Percentiles rank a stretch among this genome's conserved stretches.
Evolutionary conservation across 2,888 invertebrate genomes (phyloP).

Genomic region (Conomelus anceps): DNA sequence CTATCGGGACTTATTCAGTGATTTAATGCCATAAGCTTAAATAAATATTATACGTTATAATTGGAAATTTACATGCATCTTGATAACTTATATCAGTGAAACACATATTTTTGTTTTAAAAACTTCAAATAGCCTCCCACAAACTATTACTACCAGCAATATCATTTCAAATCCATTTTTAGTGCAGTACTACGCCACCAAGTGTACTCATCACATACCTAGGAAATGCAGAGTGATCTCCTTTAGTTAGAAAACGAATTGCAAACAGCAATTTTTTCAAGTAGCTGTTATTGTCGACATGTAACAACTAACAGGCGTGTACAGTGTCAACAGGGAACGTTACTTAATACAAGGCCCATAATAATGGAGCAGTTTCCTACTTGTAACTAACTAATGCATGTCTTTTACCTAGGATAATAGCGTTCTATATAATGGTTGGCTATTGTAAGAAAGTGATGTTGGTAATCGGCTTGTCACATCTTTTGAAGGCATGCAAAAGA

Average conservation of each 20-base stretch:
- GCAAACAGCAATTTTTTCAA: neutral
- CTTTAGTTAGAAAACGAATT: neutral
- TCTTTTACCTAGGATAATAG: neutral
- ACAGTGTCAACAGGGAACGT: neutral
- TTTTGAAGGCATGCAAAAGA: neutral
- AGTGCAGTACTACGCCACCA: too few species aligned
- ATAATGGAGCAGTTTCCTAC: neutral
- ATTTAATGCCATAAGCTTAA: too few species aligned
- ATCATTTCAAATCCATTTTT: too few species aligned
- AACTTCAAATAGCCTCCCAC: too few species aligned
- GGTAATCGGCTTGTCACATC: neutral
- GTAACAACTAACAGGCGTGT: neutral
- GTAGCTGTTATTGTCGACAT: neutral
- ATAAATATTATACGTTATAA: too few species aligned
- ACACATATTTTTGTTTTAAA: too few species aligned
- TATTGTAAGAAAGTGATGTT: neutral
- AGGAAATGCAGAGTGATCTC: neutral
- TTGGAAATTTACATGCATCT: too few species aligned
- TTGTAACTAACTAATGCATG: neutral
- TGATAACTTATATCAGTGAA: too few species aligned
- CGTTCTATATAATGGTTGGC: neutral
- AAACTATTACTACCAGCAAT: too few species aligned
- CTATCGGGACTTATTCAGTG: too few species aligned
- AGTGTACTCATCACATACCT: neutral
- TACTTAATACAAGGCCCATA: neutral